Conservation (phyloP, 1,140 invertebrate genomes). For the Neodiprion lecontei region DNA sequence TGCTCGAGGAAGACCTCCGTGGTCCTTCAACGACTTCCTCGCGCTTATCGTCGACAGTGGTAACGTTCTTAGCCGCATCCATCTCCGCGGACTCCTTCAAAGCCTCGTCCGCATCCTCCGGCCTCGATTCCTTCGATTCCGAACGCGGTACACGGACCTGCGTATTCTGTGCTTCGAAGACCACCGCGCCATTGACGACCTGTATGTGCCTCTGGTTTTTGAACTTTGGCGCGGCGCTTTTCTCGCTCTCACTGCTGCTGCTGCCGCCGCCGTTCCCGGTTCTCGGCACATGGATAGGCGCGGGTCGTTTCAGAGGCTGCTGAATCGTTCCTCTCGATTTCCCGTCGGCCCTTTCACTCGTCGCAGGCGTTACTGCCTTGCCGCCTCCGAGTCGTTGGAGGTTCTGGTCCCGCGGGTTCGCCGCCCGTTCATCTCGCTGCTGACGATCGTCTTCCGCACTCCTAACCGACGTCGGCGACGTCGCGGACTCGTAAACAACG, state of each 20-base stretch:
- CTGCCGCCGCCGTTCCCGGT: background rate
- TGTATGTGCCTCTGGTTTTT: conserved; percentile 10
- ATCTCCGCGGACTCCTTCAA: conserved; percentile 9
- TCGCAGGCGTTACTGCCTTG: conserved; percentile 9
- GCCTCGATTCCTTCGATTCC: background rate
- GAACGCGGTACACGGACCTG: background rate
- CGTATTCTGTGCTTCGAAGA: background rate
- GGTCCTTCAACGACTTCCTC: conserved; percentile 7
- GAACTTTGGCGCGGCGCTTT: conserved; percentile 1
- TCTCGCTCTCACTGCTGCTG: background rate
- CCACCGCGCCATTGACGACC: background rate
- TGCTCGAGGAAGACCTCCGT: background rate
- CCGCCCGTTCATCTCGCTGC: conserved; percentile 13
- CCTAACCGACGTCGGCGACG: background rate
- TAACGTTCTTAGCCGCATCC: background rate
- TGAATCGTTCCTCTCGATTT: background rate
- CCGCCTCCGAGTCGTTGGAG: background rate
- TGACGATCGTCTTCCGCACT: conserved; percentile 1
- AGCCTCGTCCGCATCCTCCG: background rate
- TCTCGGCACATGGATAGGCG: background rate
- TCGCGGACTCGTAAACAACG: conserved; percentile 39
- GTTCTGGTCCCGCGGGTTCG: background rate
- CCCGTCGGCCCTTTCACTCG: background rate
- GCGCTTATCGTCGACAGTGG: conserved; percentile 28
- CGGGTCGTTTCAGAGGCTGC: background rate